Base-by-base conservation (phyloP, 1,140 invertebrate genomes). In the Plodia interpunctella region DNA sequence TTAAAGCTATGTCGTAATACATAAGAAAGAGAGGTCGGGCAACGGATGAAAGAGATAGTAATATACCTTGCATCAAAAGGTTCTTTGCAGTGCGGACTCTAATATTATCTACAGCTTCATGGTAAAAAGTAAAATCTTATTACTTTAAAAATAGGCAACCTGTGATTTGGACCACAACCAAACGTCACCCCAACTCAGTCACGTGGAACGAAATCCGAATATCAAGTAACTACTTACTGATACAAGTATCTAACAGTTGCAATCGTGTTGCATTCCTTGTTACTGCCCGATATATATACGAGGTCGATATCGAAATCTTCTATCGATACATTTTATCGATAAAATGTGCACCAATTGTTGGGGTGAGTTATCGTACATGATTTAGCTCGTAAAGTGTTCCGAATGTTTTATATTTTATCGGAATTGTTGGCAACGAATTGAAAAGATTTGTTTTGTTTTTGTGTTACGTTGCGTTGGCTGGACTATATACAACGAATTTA, bases 181-280 rank as follows among this genome's bases (percentile, higher is more conserved):
- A 44, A 5, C 38, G 13, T 25, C 53, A 53, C 55, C 60, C 68
- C 61, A 15, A 69, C 38, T 5, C 6, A 70, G 61, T 70, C 62
- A 62, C 65, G 65, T 65, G 66, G 68, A 71, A 44, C 74, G 68
- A 68, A 77, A 78, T 73, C 69, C 73, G 74, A 76, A 78, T 76
- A 75, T 65, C 66, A 63, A 68, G 38, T 44, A 6, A 5, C 38
- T 44, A 44, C 63, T 59, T 44, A 44, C 63, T 59, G 59, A 66
- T 73, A 68, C 59, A 50, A 72, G 6, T 25, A 84, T 78, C 69
- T 61, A 61, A 32, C 58, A 66, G 61, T 64, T 85, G 82, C 82
- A 80, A 78, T 77, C 66, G 67, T 56, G 63, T 65, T 80, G 76
- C 72, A 78, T 69, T 66, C 74, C 70, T 65, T 44, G 44, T 49